A percentile compares a stretch with the other conserved stretches of the same genome.
Conservation (phyloP, 2,113 vertebrate genomes). For the Catharus fuscescens region DNA sequence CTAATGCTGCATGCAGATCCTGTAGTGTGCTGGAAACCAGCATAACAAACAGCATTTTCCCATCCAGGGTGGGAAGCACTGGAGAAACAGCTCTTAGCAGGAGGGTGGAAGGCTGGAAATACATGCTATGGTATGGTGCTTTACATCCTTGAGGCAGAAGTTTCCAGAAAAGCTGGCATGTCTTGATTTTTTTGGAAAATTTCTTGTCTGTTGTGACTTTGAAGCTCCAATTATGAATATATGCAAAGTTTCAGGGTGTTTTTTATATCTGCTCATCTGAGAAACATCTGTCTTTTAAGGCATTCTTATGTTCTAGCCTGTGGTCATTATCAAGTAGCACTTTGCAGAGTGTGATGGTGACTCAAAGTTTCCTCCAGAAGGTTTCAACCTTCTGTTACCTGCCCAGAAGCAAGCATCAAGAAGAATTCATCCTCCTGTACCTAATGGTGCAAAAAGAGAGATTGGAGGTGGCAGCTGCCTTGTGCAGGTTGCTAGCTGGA, state of each 20-base stretch:
- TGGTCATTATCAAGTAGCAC: neutral
- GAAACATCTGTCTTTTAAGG: neutral
- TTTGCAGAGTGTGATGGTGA: neutral
- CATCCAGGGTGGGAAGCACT: neutral
- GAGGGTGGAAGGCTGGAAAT: neutral
- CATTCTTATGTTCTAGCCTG: neutral
- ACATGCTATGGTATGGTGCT: rapidly evolving
- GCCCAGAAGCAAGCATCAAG: neutral
- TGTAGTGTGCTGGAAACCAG: neutral
- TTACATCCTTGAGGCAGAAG: neutral
- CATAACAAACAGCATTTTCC: neutral
- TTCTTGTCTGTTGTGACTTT: neutral
- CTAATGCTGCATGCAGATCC: neutral
- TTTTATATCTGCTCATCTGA: neutral
- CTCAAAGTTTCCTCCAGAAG: neutral
- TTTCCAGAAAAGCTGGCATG: neutral
- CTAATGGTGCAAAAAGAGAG: neutral
- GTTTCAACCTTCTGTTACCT: neutral
- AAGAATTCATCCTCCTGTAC: neutral
- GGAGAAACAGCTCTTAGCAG: neutral
- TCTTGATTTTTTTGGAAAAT: neutral
- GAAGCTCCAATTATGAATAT: neutral
- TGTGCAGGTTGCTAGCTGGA: neutral
- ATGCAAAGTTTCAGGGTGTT: neutral
- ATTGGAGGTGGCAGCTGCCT: neutral